These are phyloP conservation scores for Drosophila ironensis DNA, from an alignment of 1,140 invertebrate genomes.

Conservation along the genomic window DNA sequence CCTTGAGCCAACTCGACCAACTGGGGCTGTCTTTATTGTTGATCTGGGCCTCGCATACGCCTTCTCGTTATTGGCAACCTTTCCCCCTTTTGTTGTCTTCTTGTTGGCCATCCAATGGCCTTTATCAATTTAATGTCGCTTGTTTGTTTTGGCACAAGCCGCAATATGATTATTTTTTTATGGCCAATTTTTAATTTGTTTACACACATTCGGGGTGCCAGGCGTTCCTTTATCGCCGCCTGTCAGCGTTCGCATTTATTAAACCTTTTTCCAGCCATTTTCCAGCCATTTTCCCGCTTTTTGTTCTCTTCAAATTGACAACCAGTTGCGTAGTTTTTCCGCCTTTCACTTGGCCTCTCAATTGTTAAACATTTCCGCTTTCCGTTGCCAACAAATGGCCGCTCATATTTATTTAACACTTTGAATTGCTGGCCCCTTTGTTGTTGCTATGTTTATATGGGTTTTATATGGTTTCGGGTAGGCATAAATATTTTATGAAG, in stretches of 20 bases:
- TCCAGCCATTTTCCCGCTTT: not conserved
- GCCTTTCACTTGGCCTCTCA: not conserved
- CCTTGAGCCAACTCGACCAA: constrained; percentile 18
- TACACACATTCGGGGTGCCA: constrained; percentile 47
- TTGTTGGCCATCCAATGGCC: constrained; percentile 13
- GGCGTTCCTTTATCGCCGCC: constrained; percentile 42
- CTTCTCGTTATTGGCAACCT: constrained; percentile 35
- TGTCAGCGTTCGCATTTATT: constrained; percentile 43
- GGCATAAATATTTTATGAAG: constrained; percentile 73
- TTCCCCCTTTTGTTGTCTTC: constrained; percentile 13
- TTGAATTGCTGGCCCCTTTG: constrained; percentile 1
- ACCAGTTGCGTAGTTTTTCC: constrained; percentile 60
- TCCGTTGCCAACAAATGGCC: constrained; percentile 45
- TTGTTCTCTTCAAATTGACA: constrained; percentile 44
- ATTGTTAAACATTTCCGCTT: constrained; percentile 63
- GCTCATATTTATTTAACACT: constrained; percentile 66
- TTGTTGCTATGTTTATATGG: constrained; percentile 2
- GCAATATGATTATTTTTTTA: constrained; percentile 79
- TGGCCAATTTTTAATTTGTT: constrained; percentile 77
- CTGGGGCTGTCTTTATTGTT: constrained; percentile 38
- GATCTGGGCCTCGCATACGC: constrained; percentile 32
- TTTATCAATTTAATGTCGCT: constrained; percentile 62
- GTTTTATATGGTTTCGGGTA: no score
- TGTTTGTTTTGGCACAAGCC: constrained; percentile 56
- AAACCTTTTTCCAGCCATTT: constrained; percentile 23